Base-by-base conservation (phyloP, 2,888 invertebrate species). In the Nomada goodeniana region DNA sequence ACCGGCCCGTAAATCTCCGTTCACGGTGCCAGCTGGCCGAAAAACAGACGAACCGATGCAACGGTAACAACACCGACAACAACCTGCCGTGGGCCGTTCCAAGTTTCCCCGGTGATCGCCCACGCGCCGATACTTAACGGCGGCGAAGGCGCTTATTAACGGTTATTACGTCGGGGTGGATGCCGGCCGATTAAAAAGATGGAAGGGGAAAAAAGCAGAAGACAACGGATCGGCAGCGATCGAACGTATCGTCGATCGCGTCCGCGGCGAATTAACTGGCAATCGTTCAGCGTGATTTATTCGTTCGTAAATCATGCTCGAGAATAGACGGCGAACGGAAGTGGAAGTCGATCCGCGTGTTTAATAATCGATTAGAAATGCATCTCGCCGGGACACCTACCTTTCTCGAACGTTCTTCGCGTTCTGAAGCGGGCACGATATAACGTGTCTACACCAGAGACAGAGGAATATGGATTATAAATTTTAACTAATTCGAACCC, bases 91-190 rank as follows among this genome's bases (percentile, higher is more conserved):
- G 76, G 83, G 86, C 75, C 76, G 80, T 76, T 63, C 68, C 75
- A 67, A 67, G 82, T 70, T 76, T 82, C 78, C 79, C 61, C 60
- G 69, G 29, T 60, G 63, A 60, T 88, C 87, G 86, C 91, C 91
- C 91, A 91, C 90, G 89, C 90, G 91, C 78, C 82, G 89, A 83
- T 90, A 89, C 88, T 90, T 90, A 90, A 88, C 90, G 85, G 86
- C 90, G 75, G 89, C 89, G 80, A 89, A 89, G 89, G 86, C 86
- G 90, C 89, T 91, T 91, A 91, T 91, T 91, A 91, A 91, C 90
- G 89, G 90, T 91, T 91, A 91, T 91, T 91, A 90, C 89, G 84
- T 89, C 89, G 86, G 83, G 72, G 36, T 36, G 88, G 88, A 83
- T 84, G 85, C 87, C 88, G 80, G 59, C 20, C 87, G 83, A 88